phyloP scores from a whole-genome alignment of 1,140 invertebrate genomes.

The Leptestheria dahalacensis region DNA sequence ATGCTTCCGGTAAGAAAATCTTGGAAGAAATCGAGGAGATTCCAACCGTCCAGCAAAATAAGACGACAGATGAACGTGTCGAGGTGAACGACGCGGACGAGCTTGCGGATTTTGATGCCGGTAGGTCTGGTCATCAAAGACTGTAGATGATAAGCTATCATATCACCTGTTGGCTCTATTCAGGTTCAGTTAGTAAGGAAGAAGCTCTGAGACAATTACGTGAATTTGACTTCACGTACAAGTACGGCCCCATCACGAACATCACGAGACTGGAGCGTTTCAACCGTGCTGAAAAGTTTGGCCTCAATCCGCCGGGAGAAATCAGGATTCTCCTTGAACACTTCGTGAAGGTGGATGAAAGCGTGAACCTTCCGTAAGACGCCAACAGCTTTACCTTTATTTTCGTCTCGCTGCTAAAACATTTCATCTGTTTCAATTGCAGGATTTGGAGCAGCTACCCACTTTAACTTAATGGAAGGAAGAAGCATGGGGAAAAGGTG shows the following conservation, averaged over 20 bases:
- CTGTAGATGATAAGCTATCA: no score
- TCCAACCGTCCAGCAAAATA: no score
- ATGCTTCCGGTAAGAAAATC: not conserved
- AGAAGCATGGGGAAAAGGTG: no score
- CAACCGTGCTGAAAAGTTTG: not conserved
- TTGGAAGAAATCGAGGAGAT: not conserved
- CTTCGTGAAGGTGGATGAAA: not conserved
- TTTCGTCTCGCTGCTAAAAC: not conserved
- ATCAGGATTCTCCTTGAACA: not conserved
- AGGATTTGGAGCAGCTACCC: not conserved
- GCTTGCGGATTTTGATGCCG: no score
- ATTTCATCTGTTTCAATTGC: not conserved
- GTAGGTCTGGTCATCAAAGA: no score
- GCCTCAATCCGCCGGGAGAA: not conserved
- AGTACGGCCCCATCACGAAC: not conserved
- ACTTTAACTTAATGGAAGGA: not conserved
- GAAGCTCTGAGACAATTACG: not conserved
- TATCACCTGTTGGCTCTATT: no score
- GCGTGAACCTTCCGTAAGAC: not conserved
- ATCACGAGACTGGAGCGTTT: not conserved
- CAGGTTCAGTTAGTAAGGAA: not conserved
- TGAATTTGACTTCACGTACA: not conserved
- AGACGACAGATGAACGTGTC: no score
- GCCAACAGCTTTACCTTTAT: not conserved
- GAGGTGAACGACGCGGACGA: no score